These are phyloP conservation scores for Zeugodacus cucurbitae DNA, from an alignment of 1,140 invertebrate species.

Conservation along the genomic window DNA sequence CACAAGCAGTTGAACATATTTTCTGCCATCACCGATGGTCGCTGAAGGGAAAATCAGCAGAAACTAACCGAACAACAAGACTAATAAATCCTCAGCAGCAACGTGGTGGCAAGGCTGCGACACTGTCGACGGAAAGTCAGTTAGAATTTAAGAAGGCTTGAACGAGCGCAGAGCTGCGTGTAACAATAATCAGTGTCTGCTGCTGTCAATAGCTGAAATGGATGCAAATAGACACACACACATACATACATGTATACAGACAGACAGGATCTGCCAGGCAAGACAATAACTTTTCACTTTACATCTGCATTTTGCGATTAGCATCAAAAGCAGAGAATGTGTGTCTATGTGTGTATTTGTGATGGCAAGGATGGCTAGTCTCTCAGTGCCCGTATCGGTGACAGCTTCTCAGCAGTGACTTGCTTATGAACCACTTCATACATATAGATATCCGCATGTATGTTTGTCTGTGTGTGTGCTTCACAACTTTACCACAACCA, in stretches of 20 bases:
- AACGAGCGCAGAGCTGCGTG: background rate
- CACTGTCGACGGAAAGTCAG: background rate
- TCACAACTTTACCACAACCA: background rate
- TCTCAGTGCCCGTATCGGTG: background rate
- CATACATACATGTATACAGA: background rate
- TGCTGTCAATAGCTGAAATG: background rate
- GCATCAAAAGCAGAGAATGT: background rate
- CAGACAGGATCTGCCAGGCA: background rate
- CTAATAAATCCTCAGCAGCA: background rate
- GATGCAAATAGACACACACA: background rate
- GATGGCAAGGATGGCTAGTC: background rate
- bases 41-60: background rate
- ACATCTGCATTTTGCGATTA: conserved; percentile 35
- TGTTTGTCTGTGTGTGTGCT: background rate
- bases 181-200: background rate
- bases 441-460: background rate
- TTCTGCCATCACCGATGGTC: background rate
- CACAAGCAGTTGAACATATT: background rate
- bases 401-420: background rate
- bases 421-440: background rate
- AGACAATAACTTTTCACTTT: conserved; percentile 31
- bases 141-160: background rate
- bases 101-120: background rate
- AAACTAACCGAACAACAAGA: background rate
- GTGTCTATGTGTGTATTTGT: background rate